Base-by-base conservation (phyloP, 1,140 invertebrate genomes). In the Scylla paramamosain region DNA sequence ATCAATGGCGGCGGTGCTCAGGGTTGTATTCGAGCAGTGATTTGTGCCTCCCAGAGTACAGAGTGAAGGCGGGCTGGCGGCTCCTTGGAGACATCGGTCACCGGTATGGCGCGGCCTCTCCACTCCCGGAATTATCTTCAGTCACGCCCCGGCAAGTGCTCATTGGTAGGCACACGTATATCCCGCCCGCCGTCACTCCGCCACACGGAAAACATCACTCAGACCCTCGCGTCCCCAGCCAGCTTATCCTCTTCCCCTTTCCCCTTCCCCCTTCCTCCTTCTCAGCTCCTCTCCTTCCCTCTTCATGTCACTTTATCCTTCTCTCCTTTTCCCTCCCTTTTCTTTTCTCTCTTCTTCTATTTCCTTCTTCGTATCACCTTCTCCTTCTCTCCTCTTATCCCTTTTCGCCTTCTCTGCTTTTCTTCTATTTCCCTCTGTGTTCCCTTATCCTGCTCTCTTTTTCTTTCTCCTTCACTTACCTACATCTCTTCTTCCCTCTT, bases 111-210 rank as follows among this genome's bases (percentile, higher is more conserved):
- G 20, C 67, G 67, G 25, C 67, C 2, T n/a, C 67, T n/a, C 67
- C 67, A 20, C 8, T 6, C 67, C 67, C 20, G 67, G 67, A 77
- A 77, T 77, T 77, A 77, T 77, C 67, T 20, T n/a, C 67, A 77
- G 67, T 77, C 67, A 77, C 67, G 67, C 20, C 67, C 67, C 67
- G 67, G 67, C 67, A 77, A 77, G 67, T 77, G 67, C 67, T 77
- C 67, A 77, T 25, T 25, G 16, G 25, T 12, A 77, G 67, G 67
- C 8, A 77, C 67, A 77, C 67, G 67, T 77, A 77, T 77, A 77
- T 77, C 67, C 67, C 67, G 67, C 12, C 67, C 67, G 67, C 67
- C n/a, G 67, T 77, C 67, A 77, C 67, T n/a, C 20, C 67, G 6
- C 20, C n/a, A n/a, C 67, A 77, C 67, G 67, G 20, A 77, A 77